Conservation (phyloP, 2,888 invertebrate species). For the Oscheius myriophilus region DNA sequence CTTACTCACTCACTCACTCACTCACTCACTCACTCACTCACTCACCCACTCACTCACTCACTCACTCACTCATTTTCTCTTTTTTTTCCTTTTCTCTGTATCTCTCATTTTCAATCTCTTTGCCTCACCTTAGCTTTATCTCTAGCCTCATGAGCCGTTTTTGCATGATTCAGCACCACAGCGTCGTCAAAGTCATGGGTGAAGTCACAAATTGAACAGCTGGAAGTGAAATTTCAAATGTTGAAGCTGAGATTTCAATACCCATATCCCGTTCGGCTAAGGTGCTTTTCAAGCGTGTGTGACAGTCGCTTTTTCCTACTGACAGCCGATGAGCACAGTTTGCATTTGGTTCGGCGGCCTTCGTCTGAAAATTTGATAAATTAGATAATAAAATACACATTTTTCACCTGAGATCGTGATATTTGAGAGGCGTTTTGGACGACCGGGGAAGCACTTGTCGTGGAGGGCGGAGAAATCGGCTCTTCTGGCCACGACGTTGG, state of each 20-base stretch:
- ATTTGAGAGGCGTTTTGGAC: slow-evolving; percentile 57
- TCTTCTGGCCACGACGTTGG: slow-evolving; percentile 55
- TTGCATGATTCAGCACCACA: slow-evolving; percentile 13
- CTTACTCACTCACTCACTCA: neutral
- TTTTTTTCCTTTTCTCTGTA: too few species aligned
- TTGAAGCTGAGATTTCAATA: slow-evolving; percentile 13
- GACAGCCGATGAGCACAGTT: slow-evolving; percentile 46
- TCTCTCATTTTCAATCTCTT: neutral
- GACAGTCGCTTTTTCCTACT: slow-evolving; percentile 52
- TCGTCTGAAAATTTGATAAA: slow-evolving; percentile 33
- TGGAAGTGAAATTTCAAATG: slow-evolving; percentile 5
- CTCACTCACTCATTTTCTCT: neutral
- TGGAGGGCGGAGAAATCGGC: slow-evolving; percentile 54
- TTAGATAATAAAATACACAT: neutral
- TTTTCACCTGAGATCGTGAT: slow-evolving; percentile 48
- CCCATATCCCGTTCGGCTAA: slow-evolving; percentile 44
- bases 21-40: neutral
- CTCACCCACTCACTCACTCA: neutral
- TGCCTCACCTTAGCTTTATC: neutral
- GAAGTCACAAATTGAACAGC: slow-evolving; percentile 25
- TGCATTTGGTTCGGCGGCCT: slow-evolving; percentile 55
- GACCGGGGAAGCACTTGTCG: slow-evolving; percentile 58
- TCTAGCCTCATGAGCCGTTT: neutral
- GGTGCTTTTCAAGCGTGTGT: slow-evolving; percentile 52
- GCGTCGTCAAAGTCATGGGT: slow-evolving; percentile 26